Percentiles rank a stretch among this genome's conserved stretches.
Evolutionary conservation across 2,888 invertebrate species (phyloP).

Genomic region (Parelbella ahira): DNA sequence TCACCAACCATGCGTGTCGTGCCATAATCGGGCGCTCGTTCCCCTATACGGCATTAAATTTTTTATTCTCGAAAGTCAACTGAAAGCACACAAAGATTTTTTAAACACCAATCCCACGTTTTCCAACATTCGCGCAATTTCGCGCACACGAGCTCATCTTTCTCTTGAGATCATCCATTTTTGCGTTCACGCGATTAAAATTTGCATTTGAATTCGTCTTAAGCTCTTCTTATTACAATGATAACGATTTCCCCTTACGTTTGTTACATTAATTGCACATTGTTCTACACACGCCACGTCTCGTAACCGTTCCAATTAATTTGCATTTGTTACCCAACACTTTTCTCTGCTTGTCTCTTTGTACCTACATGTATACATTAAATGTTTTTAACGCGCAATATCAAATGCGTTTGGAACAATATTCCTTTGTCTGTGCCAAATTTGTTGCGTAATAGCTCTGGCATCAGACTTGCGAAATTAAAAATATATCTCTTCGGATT

Average conservation of each 20-base stretch:
- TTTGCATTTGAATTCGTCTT: no score
- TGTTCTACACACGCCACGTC: conserved; percentile 4
- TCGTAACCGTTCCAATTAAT: conserved; percentile 9
- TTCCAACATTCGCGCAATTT: conserved; percentile 31
- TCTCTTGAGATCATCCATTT: no score
- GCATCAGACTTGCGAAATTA: conserved; percentile 13
- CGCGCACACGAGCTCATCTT: no score
- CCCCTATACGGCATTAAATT: conserved; percentile 38
- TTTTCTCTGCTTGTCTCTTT: conserved; percentile 1
- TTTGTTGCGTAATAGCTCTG: conserved; percentile 3
- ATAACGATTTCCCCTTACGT: conserved; percentile 10
- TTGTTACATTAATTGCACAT: conserved; percentile 10
- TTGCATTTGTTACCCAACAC: conserved; percentile 9
- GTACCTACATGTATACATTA: no score
- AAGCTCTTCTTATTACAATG: conserved; percentile 2
- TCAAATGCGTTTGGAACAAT: conserved; percentile 21
- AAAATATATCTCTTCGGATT: conserved; percentile 6
- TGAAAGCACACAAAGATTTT: conserved; percentile 31
- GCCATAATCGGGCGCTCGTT: conserved; percentile 49
- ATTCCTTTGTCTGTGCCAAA: conserved; percentile 22
- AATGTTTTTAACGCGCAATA: conserved; percentile 8
- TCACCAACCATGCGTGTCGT: conserved; percentile 47
- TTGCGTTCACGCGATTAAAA: no score
- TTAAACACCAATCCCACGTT: conserved; percentile 17
- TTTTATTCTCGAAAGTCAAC: conserved; percentile 44